Conservation (phyloP, 2,113 vertebrate species). For the Serinus canaria region DNA sequence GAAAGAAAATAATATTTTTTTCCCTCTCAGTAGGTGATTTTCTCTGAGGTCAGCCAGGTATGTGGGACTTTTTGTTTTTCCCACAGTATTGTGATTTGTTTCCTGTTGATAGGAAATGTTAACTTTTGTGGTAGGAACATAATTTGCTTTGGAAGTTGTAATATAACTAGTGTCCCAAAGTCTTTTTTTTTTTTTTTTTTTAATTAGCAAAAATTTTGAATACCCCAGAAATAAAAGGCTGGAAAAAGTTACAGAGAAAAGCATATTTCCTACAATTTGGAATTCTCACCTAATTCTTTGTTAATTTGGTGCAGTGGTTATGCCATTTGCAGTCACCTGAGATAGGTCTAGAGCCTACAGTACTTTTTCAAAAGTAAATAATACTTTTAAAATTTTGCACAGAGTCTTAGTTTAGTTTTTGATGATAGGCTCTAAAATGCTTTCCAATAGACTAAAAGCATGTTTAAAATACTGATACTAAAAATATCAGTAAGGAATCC, state of each 20-base stretch:
- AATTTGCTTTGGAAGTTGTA: background rate
- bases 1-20: constrained; percentile 1
- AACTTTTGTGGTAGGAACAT: background rate
- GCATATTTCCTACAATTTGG: background rate
- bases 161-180: background rate
- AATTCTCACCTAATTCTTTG: background rate
- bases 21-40: background rate
- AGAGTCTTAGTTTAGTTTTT: background rate
- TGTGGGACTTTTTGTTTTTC: background rate
- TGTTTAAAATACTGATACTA: background rate
- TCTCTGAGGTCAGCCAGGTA: constrained; percentile 29
- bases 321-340: background rate
- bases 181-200: background rate
- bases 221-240: background rate
- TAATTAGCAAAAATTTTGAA: background rate
- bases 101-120: background rate
- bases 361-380: background rate
- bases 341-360: background rate
- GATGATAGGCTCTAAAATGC: background rate
- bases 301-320: background rate
- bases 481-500: background rate
- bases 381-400: background rate
- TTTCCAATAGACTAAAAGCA: background rate
- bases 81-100: constrained; percentile 5
- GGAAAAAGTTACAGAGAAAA: background rate